Base-by-base conservation (phyloP, 2,113 vertebrate species). In the Xenopus borealis region DNA sequence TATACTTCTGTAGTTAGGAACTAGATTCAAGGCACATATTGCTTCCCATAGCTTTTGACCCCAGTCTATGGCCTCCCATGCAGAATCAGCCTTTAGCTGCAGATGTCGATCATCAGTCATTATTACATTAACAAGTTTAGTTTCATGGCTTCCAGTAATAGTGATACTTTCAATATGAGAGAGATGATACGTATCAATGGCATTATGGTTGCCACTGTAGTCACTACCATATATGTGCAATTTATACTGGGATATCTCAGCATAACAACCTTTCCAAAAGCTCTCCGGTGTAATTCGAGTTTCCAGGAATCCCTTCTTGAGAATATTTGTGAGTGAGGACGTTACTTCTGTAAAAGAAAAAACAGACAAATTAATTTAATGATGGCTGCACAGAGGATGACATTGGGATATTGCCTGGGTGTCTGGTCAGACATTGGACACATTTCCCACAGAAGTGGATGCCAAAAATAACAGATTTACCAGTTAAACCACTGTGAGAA, bases 21-120 rank as follows among this genome's bases (percentile, higher is more conserved):
- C 69, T 0, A 93, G 89, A 70, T 84, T 83, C 63, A 85, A 80
- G 0, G 90, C 85, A 33, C 90, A 92, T 19, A 94, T 92, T 0
- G 81, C 92, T 80, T 96, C 93, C 94, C 93, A 96, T n/a, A 99
- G 92, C 58, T 94, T 88, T 79, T 89, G 88, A 1, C 92, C 92
- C 97, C 97, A 99, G 78, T 98, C 94, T 84, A 94, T 79, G 62
- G 95, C 95, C 78, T 98, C 97, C 94, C 95, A 94, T 0, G 94
- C 90, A 33, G 88, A 95, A 79, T 91, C 82, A 0, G 94, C 94
- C 71, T 93, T 95, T 58, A 99, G 86, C 80, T 96, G 95, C 5
- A 99, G 86, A 12, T 91, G 92, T 0, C 91, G 95, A 84, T 90
- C 93, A 82, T 97, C 95, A 74, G 92, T 94, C 78, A 99, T 91